Conservation (phyloP, 2,113 vertebrate genomes). For the Arizona elegans region DNA sequence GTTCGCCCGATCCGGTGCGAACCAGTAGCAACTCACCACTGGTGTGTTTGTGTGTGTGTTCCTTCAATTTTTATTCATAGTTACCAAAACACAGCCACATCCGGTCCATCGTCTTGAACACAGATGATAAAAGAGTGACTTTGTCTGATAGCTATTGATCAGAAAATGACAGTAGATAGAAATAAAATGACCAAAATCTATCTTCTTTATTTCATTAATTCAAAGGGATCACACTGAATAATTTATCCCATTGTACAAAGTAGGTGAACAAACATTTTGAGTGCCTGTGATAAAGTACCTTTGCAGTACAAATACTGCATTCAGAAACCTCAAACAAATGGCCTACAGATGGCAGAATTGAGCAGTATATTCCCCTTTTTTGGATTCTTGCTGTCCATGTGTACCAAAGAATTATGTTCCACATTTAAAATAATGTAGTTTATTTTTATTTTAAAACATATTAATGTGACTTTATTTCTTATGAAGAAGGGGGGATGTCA, state of each 20-base stretch:
- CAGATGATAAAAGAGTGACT: not conserved
- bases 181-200: not conserved
- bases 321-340: not conserved
- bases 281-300: not conserved
- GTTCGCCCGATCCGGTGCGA: too few species aligned
- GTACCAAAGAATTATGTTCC: not conserved
- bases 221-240: not conserved
- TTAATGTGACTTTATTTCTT: not conserved
- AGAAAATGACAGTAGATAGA: not conserved
- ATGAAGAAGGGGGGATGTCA: not conserved
- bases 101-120: not conserved
- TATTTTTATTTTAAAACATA: not conserved
- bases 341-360: constrained; percentile 77
- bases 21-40: too few species aligned
- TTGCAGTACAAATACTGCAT: not conserved
- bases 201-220: not conserved
- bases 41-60: not conserved
- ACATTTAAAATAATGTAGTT: constrained; percentile 6
- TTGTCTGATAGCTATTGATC: not conserved
- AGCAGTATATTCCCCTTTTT: constrained; percentile 48
- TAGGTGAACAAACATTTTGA: not conserved
- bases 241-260: not conserved
- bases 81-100: not conserved
- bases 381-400: not conserved
- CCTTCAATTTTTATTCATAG: not conserved